Evolutionary conservation across 2,797 vertebrate genomes (phyloP).

Genomic region (Gymnoscopelus braueri): DNA sequence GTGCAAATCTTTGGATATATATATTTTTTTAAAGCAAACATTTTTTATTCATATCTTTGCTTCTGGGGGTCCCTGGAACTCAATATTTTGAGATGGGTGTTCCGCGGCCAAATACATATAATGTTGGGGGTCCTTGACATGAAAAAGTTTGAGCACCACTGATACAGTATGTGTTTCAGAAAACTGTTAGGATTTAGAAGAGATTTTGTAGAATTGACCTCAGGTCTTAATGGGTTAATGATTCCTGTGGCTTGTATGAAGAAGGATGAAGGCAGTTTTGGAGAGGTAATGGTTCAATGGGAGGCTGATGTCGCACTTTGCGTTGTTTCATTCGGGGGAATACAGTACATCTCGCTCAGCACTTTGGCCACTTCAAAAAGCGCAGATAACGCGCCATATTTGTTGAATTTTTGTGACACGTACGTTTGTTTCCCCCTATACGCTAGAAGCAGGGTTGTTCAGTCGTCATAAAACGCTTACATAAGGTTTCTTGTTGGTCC

Average conservation of each 20-base stretch:
- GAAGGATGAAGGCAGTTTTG: conserved; percentile 40
- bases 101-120: too few species aligned
- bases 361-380: conserved; percentile 3
- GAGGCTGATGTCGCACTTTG: conserved; percentile 2
- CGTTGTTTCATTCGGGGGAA: conserved; percentile 6
- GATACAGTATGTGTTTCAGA: too few species aligned
- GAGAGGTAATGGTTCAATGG: conserved; percentile 28
- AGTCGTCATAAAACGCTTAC: conserved; percentile 19
- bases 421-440: neutral
- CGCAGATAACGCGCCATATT: too few species aligned
- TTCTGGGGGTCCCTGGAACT: too few species aligned
- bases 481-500: conserved; percentile 12
- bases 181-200: too few species aligned
- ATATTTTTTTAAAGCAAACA: too few species aligned
- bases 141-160: too few species aligned
- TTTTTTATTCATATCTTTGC: too few species aligned
- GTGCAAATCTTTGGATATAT: too few species aligned
- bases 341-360: neutral
- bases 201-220: too few species aligned
- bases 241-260: conserved; percentile 40
- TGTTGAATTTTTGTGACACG: neutral
- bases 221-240: conserved; percentile 17
- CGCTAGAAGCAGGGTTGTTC: neutral
- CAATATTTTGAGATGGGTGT: too few species aligned
- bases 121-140: too few species aligned